A percentile compares a stretch with the other conserved stretches of the same genome.
phyloP scores from a whole-genome alignment of 2,888 invertebrate species.

The Rutpela maculata region DNA sequence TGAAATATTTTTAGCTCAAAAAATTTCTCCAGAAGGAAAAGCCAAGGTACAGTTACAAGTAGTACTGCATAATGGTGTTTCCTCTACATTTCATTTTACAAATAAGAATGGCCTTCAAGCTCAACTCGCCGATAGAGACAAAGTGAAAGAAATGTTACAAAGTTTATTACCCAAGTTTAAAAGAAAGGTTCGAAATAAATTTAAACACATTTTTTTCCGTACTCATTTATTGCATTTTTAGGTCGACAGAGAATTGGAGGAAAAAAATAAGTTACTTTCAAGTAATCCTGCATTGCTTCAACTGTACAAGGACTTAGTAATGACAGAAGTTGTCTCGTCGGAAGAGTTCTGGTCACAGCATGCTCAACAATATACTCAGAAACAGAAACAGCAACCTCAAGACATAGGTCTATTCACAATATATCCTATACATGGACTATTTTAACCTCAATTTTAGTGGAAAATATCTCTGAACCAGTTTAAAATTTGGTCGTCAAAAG shows the following conservation, averaged over 20 bases:
- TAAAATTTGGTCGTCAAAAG: no score
- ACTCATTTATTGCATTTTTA: conserved; percentile 44
- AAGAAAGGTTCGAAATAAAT: conserved; percentile 81
- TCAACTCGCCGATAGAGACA: conserved; percentile 93
- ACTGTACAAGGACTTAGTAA: conserved; percentile 97
- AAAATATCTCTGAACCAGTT: no score
- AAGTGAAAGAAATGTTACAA: conserved; percentile 93
- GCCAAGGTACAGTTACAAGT: conserved; percentile 98
- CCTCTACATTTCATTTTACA: conserved; percentile 98
- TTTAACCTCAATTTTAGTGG: background rate
- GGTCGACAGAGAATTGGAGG: conserved; percentile 73
- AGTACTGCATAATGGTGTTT: conserved; percentile 93
- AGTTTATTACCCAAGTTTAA: conserved; percentile 95
- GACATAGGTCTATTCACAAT: conserved; percentile 82
- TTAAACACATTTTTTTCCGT: background rate
- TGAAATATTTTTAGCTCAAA: conserved; percentile 79
- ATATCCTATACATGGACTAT: background rate
- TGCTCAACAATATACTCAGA: conserved; percentile 84
- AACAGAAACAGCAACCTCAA: conserved; percentile 84
- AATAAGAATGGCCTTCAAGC: conserved; percentile 88
- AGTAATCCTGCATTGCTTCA: conserved; percentile 94
- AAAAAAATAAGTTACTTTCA: conserved; percentile 83
- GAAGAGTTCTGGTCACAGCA: conserved; percentile 99
- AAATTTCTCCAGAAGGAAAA: conserved; percentile 97
- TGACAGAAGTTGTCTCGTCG: conserved; percentile 94